Evolutionary conservation across 1,140 invertebrate species (phyloP).

Genomic region (Semibalanus balanoides): DNA sequence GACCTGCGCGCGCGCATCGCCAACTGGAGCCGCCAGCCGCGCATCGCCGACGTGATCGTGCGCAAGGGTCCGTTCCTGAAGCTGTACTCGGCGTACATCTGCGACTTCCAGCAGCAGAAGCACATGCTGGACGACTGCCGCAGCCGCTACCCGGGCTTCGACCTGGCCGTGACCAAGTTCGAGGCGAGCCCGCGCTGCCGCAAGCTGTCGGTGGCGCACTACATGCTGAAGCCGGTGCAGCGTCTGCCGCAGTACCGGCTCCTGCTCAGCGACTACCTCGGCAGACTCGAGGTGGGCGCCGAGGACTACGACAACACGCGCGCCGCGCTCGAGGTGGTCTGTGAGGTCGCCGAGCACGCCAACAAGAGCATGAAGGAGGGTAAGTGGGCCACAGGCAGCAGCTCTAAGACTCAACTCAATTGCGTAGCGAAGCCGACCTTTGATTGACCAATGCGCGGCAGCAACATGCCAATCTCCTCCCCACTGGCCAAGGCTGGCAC

Average conservation of each 20-base stretch:
- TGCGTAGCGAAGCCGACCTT: too few relatives aligned
- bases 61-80: conserved; percentile 60
- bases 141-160: conserved; percentile 45
- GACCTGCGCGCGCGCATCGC: conserved; percentile 47
- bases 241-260: conserved; percentile 53
- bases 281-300: conserved; percentile 39
- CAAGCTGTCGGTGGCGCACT: conserved; percentile 49
- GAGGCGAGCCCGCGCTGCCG: conserved; percentile 46
- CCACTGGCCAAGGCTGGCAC: too few relatives aligned
- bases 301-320: conserved; percentile 49
- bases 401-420: too few relatives aligned
- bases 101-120: conserved; percentile 49
- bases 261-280: conserved; percentile 49
- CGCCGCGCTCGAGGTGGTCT: conserved; percentile 49
- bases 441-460: too few relatives aligned
- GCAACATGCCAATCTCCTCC: too few relatives aligned
- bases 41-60: conserved; percentile 58
- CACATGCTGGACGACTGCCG: conserved; percentile 44
- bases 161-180: conserved; percentile 45
- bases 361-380: conserved; percentile 51
- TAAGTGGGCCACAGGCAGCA: conserved; percentile 28
- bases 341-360: conserved; percentile 56
- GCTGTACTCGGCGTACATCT: conserved; percentile 54
- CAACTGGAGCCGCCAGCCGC: conserved; percentile 41
- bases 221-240: conserved; percentile 62